A percentile compares a stretch with the other conserved stretches of the same genome.
Evolutionary conservation across 2,888 invertebrate species (phyloP).

Genomic region (Diachrysia chrysitis): DNA sequence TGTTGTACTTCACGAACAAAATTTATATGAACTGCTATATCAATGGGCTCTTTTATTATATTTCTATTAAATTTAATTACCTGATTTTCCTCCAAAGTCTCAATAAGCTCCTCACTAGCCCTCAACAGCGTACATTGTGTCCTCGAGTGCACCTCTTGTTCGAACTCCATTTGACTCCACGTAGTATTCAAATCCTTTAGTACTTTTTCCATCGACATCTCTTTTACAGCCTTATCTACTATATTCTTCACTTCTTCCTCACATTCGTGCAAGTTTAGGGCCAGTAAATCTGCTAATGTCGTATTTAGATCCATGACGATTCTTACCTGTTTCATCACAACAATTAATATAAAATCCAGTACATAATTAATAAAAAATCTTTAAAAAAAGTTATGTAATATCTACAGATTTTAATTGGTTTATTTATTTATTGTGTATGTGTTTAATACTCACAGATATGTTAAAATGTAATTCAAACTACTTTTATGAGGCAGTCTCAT

Average conservation of each 20-base stretch:
- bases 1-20: too few relatives aligned
- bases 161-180: constrained; percentile 98
- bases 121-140: constrained; percentile 96
- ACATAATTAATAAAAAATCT: not conserved
- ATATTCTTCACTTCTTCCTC: constrained; percentile 99
- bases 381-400: not conserved
- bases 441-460: constrained; percentile 44
- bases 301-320: constrained; percentile 98
- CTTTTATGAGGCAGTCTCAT: constrained; percentile 6
- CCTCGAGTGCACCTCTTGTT: constrained; percentile 95
- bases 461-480: constrained; percentile 6
- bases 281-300: constrained; percentile 96
- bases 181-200: constrained; percentile 96
- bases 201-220: constrained; percentile 99
- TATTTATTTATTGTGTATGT: constrained; percentile 6
- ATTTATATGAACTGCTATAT: too few relatives aligned
- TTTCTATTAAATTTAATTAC: too few relatives aligned
- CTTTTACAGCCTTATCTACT: constrained; percentile 99
- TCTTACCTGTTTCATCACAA: constrained; percentile 91
- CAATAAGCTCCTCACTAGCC: constrained; percentile 98
- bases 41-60: too few relatives aligned
- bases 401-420: constrained; percentile 20
- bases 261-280: constrained; percentile 97
- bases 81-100: constrained; percentile 99
- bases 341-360: not conserved